phyloP scores from a whole-genome alignment of 2,888 invertebrate genomes.

The Crocallis elinguaria region DNA sequence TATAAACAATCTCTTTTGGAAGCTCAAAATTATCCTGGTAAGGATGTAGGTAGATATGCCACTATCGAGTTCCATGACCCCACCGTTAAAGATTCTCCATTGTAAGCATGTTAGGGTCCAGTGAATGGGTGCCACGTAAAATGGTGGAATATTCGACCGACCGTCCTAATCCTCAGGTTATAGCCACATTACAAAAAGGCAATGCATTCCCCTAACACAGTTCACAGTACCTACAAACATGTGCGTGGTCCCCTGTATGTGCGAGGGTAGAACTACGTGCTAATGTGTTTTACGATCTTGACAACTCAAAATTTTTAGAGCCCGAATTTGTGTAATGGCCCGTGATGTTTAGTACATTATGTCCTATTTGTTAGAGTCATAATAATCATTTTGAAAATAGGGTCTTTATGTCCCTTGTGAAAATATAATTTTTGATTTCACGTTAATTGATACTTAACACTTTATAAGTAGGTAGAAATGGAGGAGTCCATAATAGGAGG shows the following conservation, averaged over 20 bases:
- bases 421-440: no score
- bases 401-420: not conserved
- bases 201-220: slow-evolving; percentile 74
- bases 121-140: slow-evolving; percentile 55
- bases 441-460: no score
- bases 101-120: slow-evolving; percentile 56
- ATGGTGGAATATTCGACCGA: slow-evolving; percentile 53
- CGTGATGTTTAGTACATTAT: slow-evolving; percentile 48
- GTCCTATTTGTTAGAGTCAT: slow-evolving; percentile 29
- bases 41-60: not conserved
- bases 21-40: not conserved
- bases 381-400: slow-evolving; percentile 14
- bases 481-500: no score
- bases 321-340: slow-evolving; percentile 51
- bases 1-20: not conserved
- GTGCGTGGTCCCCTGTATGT: slow-evolving; percentile 35
- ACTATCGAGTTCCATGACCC: slow-evolving; percentile 33
- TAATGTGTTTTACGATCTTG: slow-evolving; percentile 76
- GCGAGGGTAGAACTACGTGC: slow-evolving; percentile 69
- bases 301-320: slow-evolving; percentile 58
- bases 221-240: slow-evolving; percentile 35
- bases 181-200: slow-evolving; percentile 79
- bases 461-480: no score
- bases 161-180: slow-evolving; percentile 69
- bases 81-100: slow-evolving; percentile 49